Conservation (phyloP, 2,888 invertebrate genomes). For the Macrosiphum euphorbiae region DNA sequence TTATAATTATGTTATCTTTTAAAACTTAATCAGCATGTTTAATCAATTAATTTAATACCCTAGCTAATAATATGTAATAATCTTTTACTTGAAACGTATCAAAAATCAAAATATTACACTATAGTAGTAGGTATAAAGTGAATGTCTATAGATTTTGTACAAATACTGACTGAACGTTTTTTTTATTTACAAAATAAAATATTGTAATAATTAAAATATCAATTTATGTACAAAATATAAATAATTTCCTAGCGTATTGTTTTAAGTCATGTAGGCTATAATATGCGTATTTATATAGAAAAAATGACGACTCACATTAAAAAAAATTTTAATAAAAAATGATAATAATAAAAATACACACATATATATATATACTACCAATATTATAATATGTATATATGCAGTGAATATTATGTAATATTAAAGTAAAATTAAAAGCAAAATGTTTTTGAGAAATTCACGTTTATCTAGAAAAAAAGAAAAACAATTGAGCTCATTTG, state of each 20-base stretch:
- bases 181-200: slow-evolving; percentile 63
- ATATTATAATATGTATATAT: slow-evolving; percentile 12
- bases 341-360: slow-evolving; percentile 26
- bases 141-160: slow-evolving; percentile 64
- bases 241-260: slow-evolving; percentile 62
- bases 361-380: not conserved
- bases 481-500: slow-evolving; percentile 60
- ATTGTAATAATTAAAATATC: slow-evolving; percentile 58
- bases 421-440: slow-evolving; percentile 28
- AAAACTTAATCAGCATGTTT: slow-evolving; percentile 56
- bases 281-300: slow-evolving; percentile 27
- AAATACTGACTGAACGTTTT: slow-evolving; percentile 62
- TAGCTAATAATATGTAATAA: slow-evolving; percentile 54
- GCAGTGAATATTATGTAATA: not conserved
- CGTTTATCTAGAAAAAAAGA: slow-evolving; percentile 34
- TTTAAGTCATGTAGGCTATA: slow-evolving; percentile 64
- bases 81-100: slow-evolving; percentile 59
- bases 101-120: slow-evolving; percentile 63
- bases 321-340: slow-evolving; percentile 34
- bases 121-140: slow-evolving; percentile 49
- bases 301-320: slow-evolving; percentile 26
- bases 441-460: slow-evolving; percentile 43
- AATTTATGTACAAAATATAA: slow-evolving; percentile 64
- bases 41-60: slow-evolving; percentile 62
- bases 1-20: slow-evolving; percentile 22